Evolutionary conservation across 1,140 invertebrate species (phyloP), one percentile per base, ranked within the genome.

Genomic region (Cydia amplana): DNA sequence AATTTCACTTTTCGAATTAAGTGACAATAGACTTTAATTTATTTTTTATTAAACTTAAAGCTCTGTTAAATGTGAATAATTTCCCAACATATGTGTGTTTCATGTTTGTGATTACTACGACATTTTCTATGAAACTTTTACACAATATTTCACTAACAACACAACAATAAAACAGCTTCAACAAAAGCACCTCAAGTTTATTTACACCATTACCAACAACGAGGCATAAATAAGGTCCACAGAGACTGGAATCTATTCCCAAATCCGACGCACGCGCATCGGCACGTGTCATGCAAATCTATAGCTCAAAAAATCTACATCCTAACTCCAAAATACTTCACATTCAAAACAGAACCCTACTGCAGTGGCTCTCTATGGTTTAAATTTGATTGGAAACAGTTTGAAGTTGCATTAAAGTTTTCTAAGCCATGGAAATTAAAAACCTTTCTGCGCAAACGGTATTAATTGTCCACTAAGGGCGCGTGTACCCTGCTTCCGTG

Each of bases 201-300:
- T 70, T 70, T 70, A 70, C 65, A 43, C 65, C 32, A 70, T 60
- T 60, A 60, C 55, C 65, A 70, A 18, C 28, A 65, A 65, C 28
- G 32, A 70, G 28, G 9, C 65, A 70, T 40, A 70, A 70, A 67
- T 36, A 7, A 70, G 65, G 65, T 36, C 65, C 28, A 18, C 20
- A 36, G 32, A 36, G 64, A 70, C 65, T 70, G 32, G 32, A 70
- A 36, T 65, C 64, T 65, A 65, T 65, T 65, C 65, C 28, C 32
- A 36, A 70, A 70, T 32, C 77, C 49, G 73, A 67, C 74, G 40
- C 74, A 77, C 75, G 75, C 72, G 75, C 25, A 23, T 1, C 25
- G 36, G 63, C 75, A 77, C 75, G 75, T 77, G 75, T 16, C 32
- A 7, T 49, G 72, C 43, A 77, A 77, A 60, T 55, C 51, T 55